These are phyloP conservation scores for Conger conger DNA, from an alignment of 2,113 vertebrate species.

Conservation along the genomic window DNA sequence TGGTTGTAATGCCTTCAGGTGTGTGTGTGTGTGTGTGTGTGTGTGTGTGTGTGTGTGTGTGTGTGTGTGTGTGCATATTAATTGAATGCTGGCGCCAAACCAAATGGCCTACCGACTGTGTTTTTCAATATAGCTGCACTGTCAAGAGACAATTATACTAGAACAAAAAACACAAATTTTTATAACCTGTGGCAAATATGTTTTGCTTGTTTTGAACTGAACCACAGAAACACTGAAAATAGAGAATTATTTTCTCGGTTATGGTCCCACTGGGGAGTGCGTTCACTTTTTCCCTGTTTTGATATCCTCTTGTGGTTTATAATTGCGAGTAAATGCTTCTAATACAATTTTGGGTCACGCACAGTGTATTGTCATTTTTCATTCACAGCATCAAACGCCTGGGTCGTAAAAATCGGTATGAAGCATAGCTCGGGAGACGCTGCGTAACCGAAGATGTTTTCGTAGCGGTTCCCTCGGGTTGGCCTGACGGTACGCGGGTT, in stretches of 20 bases:
- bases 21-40: too few species aligned
- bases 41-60: too few species aligned
- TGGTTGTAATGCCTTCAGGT: constrained; percentile 25
- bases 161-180: constrained; percentile 37
- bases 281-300: constrained; percentile 42
- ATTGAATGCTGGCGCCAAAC: constrained; percentile 36
- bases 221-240: constrained; percentile 47
- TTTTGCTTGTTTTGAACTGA: constrained; percentile 32
- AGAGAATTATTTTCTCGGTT: constrained; percentile 39
- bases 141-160: constrained; percentile 34
- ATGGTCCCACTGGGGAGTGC: constrained; percentile 31
- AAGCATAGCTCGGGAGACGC: constrained; percentile 55
- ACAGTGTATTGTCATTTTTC: constrained; percentile 64
- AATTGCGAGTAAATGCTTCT: constrained; percentile 53
- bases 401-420: constrained; percentile 56
- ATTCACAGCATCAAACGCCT: constrained; percentile 69
- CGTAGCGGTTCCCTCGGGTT: constrained; percentile 55
- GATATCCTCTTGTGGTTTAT: constrained; percentile 53
- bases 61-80: constrained; percentile 22
- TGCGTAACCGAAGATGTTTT: constrained; percentile 70
- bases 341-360: constrained; percentile 46
- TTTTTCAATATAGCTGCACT: constrained; percentile 27
- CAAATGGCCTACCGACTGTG: constrained; percentile 27
- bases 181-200: constrained; percentile 30
- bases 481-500: constrained; percentile 43